Conservation (phyloP, 1,140 invertebrate species). For the Adoxophyes honmai region DNA sequence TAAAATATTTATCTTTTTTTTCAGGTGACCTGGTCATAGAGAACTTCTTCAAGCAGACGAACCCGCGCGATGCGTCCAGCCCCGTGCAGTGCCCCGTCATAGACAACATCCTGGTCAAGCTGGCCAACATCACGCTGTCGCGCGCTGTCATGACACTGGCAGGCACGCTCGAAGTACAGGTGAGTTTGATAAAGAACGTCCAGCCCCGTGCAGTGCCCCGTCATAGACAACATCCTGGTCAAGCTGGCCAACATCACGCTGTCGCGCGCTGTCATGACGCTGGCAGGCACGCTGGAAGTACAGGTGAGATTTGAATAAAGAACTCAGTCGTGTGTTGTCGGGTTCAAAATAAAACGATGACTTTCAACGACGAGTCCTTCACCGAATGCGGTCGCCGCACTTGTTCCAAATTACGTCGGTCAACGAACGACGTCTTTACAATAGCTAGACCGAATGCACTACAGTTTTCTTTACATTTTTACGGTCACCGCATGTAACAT, state of each 20-base stretch:
- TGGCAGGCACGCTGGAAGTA: conserved; percentile 83
- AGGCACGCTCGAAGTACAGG: conserved; percentile 84
- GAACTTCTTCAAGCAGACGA: conserved; percentile 87
- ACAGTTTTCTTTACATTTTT: too few relatives aligned
- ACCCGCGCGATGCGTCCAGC: conserved; percentile 40
- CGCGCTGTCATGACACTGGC: conserved; percentile 85
- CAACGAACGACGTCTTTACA: too few relatives aligned
- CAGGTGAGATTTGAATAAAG: too few relatives aligned
- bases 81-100: conserved; percentile 71
- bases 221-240: conserved; percentile 84
- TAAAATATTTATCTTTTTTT: conserved; percentile 10
- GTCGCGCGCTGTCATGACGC: conserved; percentile 84
- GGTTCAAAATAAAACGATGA: too few relatives aligned
- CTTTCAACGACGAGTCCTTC: too few relatives aligned
- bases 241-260: conserved; percentile 83
- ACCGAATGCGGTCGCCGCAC: too few relatives aligned
- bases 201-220: conserved; percentile 51
- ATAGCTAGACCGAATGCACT: too few relatives aligned
- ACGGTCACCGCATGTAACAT: too few relatives aligned
- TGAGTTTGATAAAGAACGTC: too few relatives aligned
- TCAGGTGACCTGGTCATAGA: conserved; percentile 85
- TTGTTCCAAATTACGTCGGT: too few relatives aligned
- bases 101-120: conserved; percentile 84
- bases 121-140: conserved; percentile 83
- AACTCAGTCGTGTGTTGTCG: too few relatives aligned